Evolutionary conservation across 1,140 invertebrate species (phyloP).

Genomic region (Drosophila elegans): DNA sequence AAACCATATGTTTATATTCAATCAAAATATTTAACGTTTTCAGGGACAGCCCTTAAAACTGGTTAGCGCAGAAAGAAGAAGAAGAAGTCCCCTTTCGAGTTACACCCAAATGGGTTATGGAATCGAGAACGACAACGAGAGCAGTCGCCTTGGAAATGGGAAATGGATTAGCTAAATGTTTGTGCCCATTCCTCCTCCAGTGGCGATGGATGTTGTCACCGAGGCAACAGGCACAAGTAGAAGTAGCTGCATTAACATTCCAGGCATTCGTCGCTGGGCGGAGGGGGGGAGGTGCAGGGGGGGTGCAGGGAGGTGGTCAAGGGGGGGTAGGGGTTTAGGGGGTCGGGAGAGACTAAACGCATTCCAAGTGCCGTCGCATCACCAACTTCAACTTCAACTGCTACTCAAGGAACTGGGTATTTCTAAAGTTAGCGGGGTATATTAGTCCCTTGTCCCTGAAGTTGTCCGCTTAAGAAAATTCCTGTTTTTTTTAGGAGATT

Average conservation of each 20-base stretch:
- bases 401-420: slow-evolving; percentile 25
- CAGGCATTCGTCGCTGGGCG: slow-evolving; percentile 28
- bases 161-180: slow-evolving; percentile 77
- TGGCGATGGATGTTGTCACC: slow-evolving; percentile 46
- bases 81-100: background rate
- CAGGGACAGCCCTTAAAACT: background rate
- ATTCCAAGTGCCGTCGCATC: slow-evolving; percentile 61
- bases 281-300: background rate
- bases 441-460: background rate
- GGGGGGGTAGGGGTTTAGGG: background rate
- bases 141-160: slow-evolving; percentile 69
- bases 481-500: too few relatives aligned
- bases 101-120: background rate
- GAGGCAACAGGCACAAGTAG: slow-evolving; percentile 24
- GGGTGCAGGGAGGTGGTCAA: background rate
- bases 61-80: background rate
- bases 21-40: too few relatives aligned
- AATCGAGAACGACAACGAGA: slow-evolving; percentile 38
- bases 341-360: slow-evolving; percentile 61
- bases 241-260: slow-evolving; percentile 73
- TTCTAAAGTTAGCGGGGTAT: background rate
- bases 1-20: too few relatives aligned
- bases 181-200: slow-evolving; percentile 59
- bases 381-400: slow-evolving; percentile 38
- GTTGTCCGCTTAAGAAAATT: background rate